Evolutionary conservation across 2,113 vertebrate species (phyloP), one percentile per base, ranked within the genome.

Genomic region (Bothrops jararaca): DNA sequence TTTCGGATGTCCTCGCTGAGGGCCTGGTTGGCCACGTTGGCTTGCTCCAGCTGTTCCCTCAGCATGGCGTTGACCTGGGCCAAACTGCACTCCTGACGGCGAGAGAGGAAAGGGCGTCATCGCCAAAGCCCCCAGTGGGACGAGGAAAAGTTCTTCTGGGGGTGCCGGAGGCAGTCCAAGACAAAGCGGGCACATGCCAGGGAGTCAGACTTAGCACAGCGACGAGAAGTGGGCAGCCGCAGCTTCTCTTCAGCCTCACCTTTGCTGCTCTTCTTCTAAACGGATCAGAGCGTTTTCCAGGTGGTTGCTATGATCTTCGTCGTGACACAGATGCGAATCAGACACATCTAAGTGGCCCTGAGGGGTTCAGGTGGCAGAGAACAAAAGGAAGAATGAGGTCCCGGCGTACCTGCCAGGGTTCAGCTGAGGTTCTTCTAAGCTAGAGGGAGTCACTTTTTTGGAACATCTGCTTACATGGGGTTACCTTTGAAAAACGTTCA

Each of bases 61-160:
- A 99, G 98, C 99, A 99, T 99, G 3, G 98, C 97, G 0, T 99
- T 99, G 94, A 99, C 99, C 58, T 99, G 98, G n/a, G 97, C 98
- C 94, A 99, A 97, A 96, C 99, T 99, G 98, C 97, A 92, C 99
- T 99, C 96, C 99, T 99, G 92, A 0, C 2, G 8, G 5, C 1
- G 15, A 53, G 13, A 39, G 15, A 8, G 1, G 5, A 53, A n/a
- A 29, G 53, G 12, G 26, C 11, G 11, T 52, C 20, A 50, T 15
- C 7, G 9, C 10, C 22, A 48, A 2, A 13, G 86, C 86, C 3
- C 86, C 3, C 86, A 87, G 24, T 8, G 0, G 29, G 50, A 15
- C 18, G n/a, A 54, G 23, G 4, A 18, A 88, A 52, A 2, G 13
- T 74, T 52, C 12, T 29, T 52, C 50, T 2, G 4, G 50, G 26